Evolutionary conservation across 2,113 vertebrate species (phyloP).

Genomic region (Copsychus sechellarum): DNA sequence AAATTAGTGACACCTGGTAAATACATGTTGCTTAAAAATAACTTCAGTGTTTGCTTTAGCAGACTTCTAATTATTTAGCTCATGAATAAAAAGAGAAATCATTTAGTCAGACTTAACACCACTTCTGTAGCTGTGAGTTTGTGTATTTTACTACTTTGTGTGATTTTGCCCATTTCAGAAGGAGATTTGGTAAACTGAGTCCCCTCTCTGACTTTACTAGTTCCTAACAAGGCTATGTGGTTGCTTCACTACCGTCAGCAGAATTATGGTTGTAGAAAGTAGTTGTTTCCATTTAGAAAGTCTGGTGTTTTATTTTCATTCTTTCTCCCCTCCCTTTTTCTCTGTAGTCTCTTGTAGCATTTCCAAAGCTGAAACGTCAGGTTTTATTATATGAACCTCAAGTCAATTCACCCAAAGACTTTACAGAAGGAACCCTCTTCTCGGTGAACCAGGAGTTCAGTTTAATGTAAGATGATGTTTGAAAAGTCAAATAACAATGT

Average conservation of each 20-base stretch:
- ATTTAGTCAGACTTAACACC: background rate
- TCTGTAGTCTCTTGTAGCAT: constrained; percentile 94
- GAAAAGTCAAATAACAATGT: constrained; percentile 30
- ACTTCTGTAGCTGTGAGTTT: background rate
- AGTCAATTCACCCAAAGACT: constrained; percentile 98
- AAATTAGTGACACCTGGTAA: background rate
- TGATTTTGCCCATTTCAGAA: background rate
- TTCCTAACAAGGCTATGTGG: background rate
- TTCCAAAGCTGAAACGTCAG: constrained; percentile 98
- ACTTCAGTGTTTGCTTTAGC: background rate
- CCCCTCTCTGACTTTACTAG: background rate
- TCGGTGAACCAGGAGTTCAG: constrained; percentile 99
- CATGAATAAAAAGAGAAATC: background rate
- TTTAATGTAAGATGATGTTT: constrained; percentile 88
- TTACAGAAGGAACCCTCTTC: constrained; percentile 97
- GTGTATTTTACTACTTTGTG: background rate
- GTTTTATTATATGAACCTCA: constrained; percentile 94
- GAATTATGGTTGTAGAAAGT: background rate
- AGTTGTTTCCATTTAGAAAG: constrained; percentile 17
- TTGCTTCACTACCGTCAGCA: background rate
- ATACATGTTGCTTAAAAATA: background rate
- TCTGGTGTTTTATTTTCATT: constrained; percentile 55
- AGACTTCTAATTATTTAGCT: background rate
- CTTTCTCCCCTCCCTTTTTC: constrained; percentile 29
- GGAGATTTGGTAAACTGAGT: background rate